Conservation (phyloP, 2,888 invertebrate species). For the Augochlorella aurata region DNA sequence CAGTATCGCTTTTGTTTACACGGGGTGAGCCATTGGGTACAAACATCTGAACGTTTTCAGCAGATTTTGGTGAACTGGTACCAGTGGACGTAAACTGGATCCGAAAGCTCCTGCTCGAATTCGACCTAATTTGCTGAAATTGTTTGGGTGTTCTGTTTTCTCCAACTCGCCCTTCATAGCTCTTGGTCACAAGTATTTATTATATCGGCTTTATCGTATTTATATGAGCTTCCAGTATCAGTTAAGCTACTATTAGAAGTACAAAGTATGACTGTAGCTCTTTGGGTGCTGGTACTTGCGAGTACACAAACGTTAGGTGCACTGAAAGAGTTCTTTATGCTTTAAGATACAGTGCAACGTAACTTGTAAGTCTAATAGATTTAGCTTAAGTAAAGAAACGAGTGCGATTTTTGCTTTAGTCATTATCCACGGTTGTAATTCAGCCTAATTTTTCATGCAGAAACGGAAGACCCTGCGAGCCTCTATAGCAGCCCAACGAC, state of each 20-base stretch:
- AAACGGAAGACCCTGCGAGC: constrained; percentile 94
- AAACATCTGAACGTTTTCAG: neutral
- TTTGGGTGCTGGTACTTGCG: neutral
- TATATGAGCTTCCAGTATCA: constrained; percentile 23
- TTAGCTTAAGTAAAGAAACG: constrained; percentile 27
- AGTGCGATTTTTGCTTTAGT: neutral
- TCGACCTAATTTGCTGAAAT: neutral
- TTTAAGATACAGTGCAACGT: constrained; percentile 12
- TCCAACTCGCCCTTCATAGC: neutral
- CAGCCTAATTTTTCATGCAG: constrained; percentile 83
- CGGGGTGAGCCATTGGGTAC: neutral
- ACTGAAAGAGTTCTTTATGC: constrained; percentile 8
- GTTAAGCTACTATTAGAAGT: constrained; percentile 23
- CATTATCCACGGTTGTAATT: neutral
- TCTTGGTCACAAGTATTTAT: constrained; percentile 26
- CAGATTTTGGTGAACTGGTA: neutral
- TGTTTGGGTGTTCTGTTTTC: neutral
- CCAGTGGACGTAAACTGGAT: no score
- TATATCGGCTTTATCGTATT: constrained; percentile 31
- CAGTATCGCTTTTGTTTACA: constrained; percentile 28
- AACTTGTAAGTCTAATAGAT: constrained; percentile 21
- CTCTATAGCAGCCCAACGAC: constrained; percentile 89
- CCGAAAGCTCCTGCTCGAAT: neutral
- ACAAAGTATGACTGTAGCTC: constrained; percentile 27
- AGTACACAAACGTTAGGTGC: constrained; percentile 3